Base-by-base conservation (phyloP, 2,797 vertebrate genomes). In the Glossophaga mutica region DNA sequence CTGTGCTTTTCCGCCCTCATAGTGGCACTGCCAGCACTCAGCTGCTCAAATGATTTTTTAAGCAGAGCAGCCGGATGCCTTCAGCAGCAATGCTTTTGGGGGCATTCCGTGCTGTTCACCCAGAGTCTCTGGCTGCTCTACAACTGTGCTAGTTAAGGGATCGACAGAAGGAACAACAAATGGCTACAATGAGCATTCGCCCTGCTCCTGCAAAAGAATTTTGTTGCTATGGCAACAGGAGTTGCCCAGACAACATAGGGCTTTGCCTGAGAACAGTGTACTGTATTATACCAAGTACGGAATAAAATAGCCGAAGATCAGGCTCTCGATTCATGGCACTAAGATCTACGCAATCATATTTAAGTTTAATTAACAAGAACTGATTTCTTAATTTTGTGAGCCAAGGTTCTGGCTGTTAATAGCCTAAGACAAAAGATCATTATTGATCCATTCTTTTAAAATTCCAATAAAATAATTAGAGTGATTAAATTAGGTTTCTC, bases 211-310 rank as follows among this genome's bases (percentile, higher is more conserved):
- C 97, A 96, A 97, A 96, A 87, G 96, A 98, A 98, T 98, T 98
- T 97, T 91, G 93, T 99, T 68, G 57, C 98, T 97, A 98, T 98
- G 98, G 98, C 98, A 99, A 99, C 98, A 29, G 52, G 26, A 98
- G 98, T 98, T 98, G 98, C 98, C 98, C 82, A 9, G 98, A 98
- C 97, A 71, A 98, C 98, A 97, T 11, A 22, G 93, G 96, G 96
- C 97, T 97, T 98, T 94, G 97, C 97, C 97, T 94, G 94, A 94
- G 95, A 97, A 97, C 97, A 97, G 96, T 88, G 89, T 94, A 95
- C 90, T 50, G 92, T 81, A 67, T 18, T 1, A 96, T 96, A 93
- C 94, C 95, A 94, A 76, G 94, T 87, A 96, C 37, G 62, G 97
- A 96, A 88, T 82, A 92, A 94, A 2, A 97, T 18, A 26, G 95